Conservation (phyloP, 2,113 vertebrate species). For the Cheirogaleus medius region DNA sequence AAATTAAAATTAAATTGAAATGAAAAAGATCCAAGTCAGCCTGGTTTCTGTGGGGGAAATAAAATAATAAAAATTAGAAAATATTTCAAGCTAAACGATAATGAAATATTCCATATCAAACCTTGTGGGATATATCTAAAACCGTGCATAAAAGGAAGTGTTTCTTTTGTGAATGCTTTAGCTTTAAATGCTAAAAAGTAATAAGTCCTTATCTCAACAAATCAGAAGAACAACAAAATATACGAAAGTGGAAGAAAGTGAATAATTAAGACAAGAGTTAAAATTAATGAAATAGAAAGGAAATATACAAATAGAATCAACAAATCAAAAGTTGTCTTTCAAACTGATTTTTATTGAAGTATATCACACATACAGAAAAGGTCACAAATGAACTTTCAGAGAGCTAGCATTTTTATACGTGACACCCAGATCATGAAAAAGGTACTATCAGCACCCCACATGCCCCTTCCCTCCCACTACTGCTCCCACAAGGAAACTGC, state of each 20-base stretch:
- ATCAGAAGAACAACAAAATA: background rate
- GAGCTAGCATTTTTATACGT: background rate
- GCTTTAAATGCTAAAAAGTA: background rate
- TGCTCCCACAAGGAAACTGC: background rate
- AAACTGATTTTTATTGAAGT: background rate
- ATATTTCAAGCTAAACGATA: background rate
- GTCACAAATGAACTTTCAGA: background rate
- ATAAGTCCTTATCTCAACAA: background rate
- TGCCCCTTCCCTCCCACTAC: too few species aligned
- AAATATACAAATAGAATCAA: background rate
- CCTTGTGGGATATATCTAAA: background rate
- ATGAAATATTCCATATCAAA: background rate
- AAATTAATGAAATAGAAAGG: background rate
- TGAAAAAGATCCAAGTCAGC: background rate
- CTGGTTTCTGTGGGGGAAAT: too few species aligned
- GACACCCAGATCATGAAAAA: background rate
- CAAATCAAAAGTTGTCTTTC: background rate
- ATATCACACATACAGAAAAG: background rate
- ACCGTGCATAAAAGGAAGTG: background rate
- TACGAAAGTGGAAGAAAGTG: background rate
- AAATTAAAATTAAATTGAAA: background rate
- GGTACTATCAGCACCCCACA: background rate
- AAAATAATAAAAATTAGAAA: background rate
- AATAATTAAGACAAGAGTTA: background rate
- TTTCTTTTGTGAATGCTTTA: background rate